Evolutionary conservation across 2,113 vertebrate species (phyloP).

Genomic region (crab-eating macaque (Macaca fascicularis)): T2T-MFA8v1.1 NC_088381.1:105546001-105546500

Average conservation of each 20-base stretch:
- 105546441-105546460: background rate
- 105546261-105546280: background rate
- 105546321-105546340: background rate
- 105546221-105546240: background rate
- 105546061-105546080: background rate
- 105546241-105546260: background rate
- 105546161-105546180: background rate
- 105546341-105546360: background rate
- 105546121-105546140: background rate
- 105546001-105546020: background rate
- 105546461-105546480: constrained; percentile 4
- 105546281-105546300: background rate
- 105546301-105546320: background rate
- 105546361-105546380: background rate
- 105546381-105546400: background rate
- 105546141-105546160: background rate
- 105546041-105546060: background rate
- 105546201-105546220: constrained; percentile 7
- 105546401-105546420: background rate
- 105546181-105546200: background rate
- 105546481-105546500: background rate
- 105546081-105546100: background rate
- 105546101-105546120: constrained; percentile 5
- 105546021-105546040: background rate
- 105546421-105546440: background rate